These are phyloP conservation scores for Chiroxiphia lanceolata DNA, from an alignment of 2,797 vertebrate species.

Conservation along the genomic window DNA sequence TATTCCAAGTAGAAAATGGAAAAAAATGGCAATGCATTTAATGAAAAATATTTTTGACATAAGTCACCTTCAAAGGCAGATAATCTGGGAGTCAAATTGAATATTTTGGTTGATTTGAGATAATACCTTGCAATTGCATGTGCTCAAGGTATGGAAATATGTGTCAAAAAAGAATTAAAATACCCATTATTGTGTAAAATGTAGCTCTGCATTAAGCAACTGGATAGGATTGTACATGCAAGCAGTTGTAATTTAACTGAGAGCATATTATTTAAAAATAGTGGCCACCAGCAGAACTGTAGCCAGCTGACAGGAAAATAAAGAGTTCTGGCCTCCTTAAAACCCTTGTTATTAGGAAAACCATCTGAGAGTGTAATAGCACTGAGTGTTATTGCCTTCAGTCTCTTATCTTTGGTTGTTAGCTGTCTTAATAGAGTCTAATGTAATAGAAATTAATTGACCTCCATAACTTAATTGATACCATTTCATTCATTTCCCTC, in stretches of 20 bases:
- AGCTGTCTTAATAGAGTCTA: slow-evolving; percentile 27
- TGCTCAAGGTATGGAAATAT: neutral
- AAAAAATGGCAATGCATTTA: slow-evolving; percentile 32
- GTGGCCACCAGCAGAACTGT: slow-evolving; percentile 1
- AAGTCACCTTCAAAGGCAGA: slow-evolving; percentile 22
- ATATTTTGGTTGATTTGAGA: slow-evolving; percentile 3
- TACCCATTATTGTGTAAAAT: slow-evolving; percentile 29
- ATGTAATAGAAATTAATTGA: slow-evolving; percentile 38
- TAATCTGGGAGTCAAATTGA: slow-evolving; percentile 44
- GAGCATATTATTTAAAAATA: slow-evolving; percentile 11
- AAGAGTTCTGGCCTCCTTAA: slow-evolving; percentile 24
- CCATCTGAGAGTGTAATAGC: neutral
- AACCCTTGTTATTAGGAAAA: slow-evolving; percentile 20
- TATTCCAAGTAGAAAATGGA: neutral
- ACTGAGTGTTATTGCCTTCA: slow-evolving; percentile 19
- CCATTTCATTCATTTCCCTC: neutral
- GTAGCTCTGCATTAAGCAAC: slow-evolving; percentile 28
- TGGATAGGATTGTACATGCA: slow-evolving; percentile 9
- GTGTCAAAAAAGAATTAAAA: slow-evolving; percentile 24
- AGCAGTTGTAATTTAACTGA: neutral
- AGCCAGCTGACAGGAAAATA: slow-evolving; percentile 30
- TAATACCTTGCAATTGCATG: slow-evolving; percentile 47
- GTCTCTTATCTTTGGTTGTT: slow-evolving; percentile 28
- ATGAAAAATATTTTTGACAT: slow-evolving; percentile 21
- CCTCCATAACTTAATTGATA: slow-evolving; percentile 24